A percentile compares a stretch with the other conserved stretches of the same genome.
These are phyloP conservation scores for Cyprinella venusta DNA, from an alignment of 2,797 vertebrate species.

Conservation along the genomic window DNA sequence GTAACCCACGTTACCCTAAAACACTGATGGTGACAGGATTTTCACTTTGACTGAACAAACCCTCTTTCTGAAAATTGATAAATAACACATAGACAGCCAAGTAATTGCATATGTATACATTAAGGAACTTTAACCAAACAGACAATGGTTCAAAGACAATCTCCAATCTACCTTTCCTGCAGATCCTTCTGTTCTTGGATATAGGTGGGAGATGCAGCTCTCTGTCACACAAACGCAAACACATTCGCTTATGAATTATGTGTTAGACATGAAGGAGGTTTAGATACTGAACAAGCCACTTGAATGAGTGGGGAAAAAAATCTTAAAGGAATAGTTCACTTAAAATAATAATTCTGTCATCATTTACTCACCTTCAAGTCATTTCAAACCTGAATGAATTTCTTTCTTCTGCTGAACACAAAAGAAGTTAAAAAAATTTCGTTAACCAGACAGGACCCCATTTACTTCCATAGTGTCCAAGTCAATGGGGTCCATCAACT, in stretches of 20 bases:
- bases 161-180: constrained; percentile 78
- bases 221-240: constrained; percentile 66
- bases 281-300: neutral
- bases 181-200: constrained; percentile 85
- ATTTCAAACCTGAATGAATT: no score
- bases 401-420: no score
- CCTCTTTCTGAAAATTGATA: neutral
- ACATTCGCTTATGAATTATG: neutral
- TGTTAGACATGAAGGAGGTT: neutral
- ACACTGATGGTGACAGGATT: neutral
- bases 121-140: neutral
- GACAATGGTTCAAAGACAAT: neutral
- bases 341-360: no score
- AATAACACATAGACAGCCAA: neutral
- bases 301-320: neutral
- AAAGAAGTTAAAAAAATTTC: no score
- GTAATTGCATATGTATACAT: neutral
- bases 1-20: no score
- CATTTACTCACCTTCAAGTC: no score
- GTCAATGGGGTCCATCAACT: no score
- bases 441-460: no score
- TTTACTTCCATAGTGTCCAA: no score
- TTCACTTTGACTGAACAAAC: neutral
- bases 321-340: no score
- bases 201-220: constrained; percentile 81